phyloP scores from a whole-genome alignment of 2,113 vertebrate genomes.

The Perca schrenkii region DNA sequence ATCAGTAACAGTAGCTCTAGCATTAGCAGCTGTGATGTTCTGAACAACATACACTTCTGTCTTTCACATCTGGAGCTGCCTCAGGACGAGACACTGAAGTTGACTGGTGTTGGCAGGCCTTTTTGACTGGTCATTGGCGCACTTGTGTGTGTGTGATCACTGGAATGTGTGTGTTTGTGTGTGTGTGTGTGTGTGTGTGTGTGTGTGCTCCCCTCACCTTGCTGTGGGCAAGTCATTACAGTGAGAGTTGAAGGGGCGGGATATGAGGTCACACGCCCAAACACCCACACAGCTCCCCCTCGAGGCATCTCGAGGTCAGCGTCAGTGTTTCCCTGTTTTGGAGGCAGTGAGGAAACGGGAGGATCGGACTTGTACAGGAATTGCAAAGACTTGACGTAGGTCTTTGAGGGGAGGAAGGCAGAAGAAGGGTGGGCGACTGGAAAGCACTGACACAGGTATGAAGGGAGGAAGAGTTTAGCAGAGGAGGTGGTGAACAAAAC shows the following conservation, averaged over 20 bases:
- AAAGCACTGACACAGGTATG: slow-evolving; percentile 38
- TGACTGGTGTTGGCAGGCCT: slow-evolving; percentile 63
- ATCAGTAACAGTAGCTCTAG: slow-evolving; percentile 30
- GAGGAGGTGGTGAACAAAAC: slow-evolving; percentile 9
- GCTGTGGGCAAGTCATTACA: slow-evolving; percentile 58
- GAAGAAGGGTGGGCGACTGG: background rate
- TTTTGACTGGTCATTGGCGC: slow-evolving; percentile 47
- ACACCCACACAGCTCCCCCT: slow-evolving; percentile 41
- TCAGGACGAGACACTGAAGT: slow-evolving; percentile 47
- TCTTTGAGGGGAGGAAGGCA: slow-evolving; percentile 18
- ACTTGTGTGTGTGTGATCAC: slow-evolving; percentile 15
- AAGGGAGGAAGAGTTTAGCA: slow-evolving; percentile 37
- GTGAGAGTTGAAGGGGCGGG: slow-evolving; percentile 39
- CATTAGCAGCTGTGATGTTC: slow-evolving; percentile 44
- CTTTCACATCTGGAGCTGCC: slow-evolving; percentile 71
- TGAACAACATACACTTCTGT: slow-evolving; percentile 48
- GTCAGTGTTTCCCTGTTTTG: slow-evolving; percentile 34
- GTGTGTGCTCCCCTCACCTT: slow-evolving; percentile 59
- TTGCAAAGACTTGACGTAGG: slow-evolving; percentile 21
- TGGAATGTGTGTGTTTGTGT: slow-evolving; percentile 34
- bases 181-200: slow-evolving; percentile 20
- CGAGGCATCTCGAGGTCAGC: slow-evolving; percentile 39
- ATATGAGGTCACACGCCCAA: slow-evolving; percentile 53
- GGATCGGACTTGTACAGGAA: slow-evolving; percentile 28
- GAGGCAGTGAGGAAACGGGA: slow-evolving; percentile 30